Evolutionary conservation across 2,113 vertebrate genomes (phyloP).

Genomic region (Neotragus pygmaeus): DNA sequence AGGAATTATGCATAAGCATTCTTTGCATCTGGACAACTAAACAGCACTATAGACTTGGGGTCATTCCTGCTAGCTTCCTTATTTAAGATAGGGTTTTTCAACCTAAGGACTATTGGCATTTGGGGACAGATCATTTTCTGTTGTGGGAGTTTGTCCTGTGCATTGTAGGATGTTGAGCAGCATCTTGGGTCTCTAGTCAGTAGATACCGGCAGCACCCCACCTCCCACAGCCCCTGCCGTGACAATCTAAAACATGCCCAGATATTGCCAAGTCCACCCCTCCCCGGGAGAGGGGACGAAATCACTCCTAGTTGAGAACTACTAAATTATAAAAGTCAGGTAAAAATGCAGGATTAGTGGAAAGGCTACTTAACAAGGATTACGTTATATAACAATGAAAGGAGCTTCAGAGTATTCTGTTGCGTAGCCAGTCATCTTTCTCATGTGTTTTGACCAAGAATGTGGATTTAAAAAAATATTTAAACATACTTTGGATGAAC

Average conservation of each 20-base stretch:
- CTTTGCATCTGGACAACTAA: background rate
- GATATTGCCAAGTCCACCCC: background rate
- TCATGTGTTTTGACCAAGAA: background rate
- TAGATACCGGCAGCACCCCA: background rate
- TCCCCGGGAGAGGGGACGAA: background rate
- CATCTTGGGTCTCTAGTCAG: background rate
- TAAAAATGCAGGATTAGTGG: background rate
- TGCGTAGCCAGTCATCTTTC: slow-evolving; percentile 38
- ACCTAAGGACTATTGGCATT: background rate
- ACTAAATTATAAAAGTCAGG: background rate
- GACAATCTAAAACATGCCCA: background rate
- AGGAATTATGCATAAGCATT: background rate
- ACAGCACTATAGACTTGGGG: background rate
- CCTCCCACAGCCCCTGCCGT: background rate
- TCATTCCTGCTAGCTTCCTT: background rate
- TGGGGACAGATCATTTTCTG: background rate
- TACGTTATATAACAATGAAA: slow-evolving; percentile 62
- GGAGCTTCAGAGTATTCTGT: slow-evolving; percentile 50
- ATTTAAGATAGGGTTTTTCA: slow-evolving; percentile 18
- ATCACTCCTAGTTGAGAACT: background rate
- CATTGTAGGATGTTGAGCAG: background rate
- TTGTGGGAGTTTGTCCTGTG: background rate
- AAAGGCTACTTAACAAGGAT: slow-evolving; percentile 42
- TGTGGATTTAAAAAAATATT: background rate
- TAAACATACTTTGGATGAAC: background rate